Evolutionary conservation across 1,140 invertebrate species (phyloP).

Genomic region (Lasioglossum baleicum): DNA sequence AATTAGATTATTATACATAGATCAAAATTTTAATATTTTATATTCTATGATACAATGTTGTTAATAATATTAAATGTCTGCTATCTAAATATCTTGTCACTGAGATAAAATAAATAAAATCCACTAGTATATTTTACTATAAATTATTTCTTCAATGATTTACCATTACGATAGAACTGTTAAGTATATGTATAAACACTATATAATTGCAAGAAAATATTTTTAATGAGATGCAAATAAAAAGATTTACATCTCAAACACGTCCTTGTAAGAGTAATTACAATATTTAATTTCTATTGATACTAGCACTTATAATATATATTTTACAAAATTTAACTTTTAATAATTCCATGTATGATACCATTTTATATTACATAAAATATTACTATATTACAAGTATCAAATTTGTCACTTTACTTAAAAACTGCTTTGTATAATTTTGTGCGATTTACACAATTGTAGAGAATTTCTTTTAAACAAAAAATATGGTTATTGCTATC

Average conservation of each 20-base stretch:
- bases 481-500: no score
- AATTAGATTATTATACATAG: slow-evolving; percentile 63
- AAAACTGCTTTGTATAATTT: slow-evolving; percentile 20
- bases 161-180: slow-evolving; percentile 1
- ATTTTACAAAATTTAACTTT: slow-evolving; percentile 49
- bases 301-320: slow-evolving; percentile 37
- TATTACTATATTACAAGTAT: slow-evolving; percentile 15
- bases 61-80: not conserved
- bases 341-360: slow-evolving; percentile 3
- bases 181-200: slow-evolving; percentile 28
- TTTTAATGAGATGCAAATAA: slow-evolving; percentile 31
- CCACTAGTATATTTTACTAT: no score
- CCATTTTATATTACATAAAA: slow-evolving; percentile 40
- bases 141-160: slow-evolving; percentile 5
- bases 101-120: no score
- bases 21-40: slow-evolving; percentile 29
- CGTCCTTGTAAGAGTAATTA: slow-evolving; percentile 19
- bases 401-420: slow-evolving; percentile 11
- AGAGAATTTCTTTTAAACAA: not conserved
- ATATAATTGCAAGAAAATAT: slow-evolving; percentile 5
- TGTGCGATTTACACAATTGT: slow-evolving; percentile 8
- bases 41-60: slow-evolving; percentile 31
- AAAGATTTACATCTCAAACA: slow-evolving; percentile 25
- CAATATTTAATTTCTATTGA: slow-evolving; percentile 38
- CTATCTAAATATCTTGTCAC: slow-evolving; percentile 13